phyloP scores from a whole-genome alignment of 2,113 vertebrate species.

The Crocuta crocuta region DNA sequence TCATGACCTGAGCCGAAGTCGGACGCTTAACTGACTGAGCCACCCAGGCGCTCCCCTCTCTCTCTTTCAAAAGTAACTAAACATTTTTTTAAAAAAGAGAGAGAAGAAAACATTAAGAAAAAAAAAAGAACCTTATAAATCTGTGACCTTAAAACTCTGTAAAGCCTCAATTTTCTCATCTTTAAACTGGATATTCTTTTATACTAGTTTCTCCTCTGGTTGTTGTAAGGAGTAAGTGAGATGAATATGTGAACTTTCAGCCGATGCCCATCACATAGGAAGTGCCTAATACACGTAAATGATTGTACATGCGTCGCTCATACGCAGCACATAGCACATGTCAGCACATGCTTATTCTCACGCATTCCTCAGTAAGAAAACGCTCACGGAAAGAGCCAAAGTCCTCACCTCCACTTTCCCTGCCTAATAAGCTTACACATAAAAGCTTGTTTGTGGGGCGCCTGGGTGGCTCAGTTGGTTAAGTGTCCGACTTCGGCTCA shows the following conservation, averaged over 20 bases:
- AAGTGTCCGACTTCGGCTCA: too few relatives aligned
- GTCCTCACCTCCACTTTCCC: background rate
- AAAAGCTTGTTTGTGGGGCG: background rate
- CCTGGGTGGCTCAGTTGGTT: too few relatives aligned
- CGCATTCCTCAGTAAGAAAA: background rate
- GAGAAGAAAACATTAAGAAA: too few relatives aligned
- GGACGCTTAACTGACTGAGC: too few relatives aligned
- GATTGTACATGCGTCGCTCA: fast-evolving
- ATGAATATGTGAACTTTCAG: background rate
- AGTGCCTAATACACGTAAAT: background rate
- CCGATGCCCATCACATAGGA: background rate
- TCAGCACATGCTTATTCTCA: background rate
- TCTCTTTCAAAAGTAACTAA: too few relatives aligned
- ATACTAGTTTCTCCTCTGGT: background rate
- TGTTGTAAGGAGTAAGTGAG: background rate
- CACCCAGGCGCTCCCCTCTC: too few relatives aligned
- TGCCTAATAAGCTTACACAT: background rate
- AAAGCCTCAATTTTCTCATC: background rate
- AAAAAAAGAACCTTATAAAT: background rate
- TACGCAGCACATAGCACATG: too few relatives aligned
- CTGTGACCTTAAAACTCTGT: background rate
- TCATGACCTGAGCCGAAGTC: too few relatives aligned
- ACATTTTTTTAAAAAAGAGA: too few relatives aligned
- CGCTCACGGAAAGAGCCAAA: background rate
- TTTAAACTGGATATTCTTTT: background rate